phyloP scores from a whole-genome alignment of 2,797 vertebrate species.

The Arnoldichthys spilopterus region DNA sequence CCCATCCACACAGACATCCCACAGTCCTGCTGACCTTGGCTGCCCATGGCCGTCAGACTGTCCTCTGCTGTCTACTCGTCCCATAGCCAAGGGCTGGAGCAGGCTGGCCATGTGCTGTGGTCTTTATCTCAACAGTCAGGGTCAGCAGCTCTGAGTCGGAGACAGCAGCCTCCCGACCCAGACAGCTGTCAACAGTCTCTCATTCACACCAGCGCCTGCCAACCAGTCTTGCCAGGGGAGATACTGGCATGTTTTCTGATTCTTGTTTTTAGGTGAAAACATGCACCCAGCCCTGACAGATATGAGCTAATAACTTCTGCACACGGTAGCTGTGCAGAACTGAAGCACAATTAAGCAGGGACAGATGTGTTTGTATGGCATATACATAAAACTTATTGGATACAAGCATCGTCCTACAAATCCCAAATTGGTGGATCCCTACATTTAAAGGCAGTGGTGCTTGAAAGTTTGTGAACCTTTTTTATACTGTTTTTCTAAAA shows the following conservation, averaged over 20 bases:
- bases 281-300: background rate
- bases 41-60: background rate
- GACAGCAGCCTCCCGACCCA: conserved; percentile 22
- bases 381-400: too few species aligned
- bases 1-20: conserved; percentile 25
- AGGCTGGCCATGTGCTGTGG: background rate
- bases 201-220: conserved; percentile 1
- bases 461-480: too few species aligned
- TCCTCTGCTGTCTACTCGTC: conserved; percentile 11
- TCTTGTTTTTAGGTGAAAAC: background rate
- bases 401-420: too few species aligned
- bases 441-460: too few species aligned
- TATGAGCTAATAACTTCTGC: conserved; percentile 11
- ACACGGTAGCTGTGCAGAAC: background rate
- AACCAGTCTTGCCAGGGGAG: background rate
- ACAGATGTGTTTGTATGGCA: background rate
- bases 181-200: conserved; percentile 35
- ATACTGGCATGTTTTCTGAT: background rate
- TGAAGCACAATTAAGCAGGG: background rate
- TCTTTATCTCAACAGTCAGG: background rate
- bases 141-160: background rate
- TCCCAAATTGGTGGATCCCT: too few species aligned
- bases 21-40: conserved; percentile 32
- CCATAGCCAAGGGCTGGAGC: background rate
- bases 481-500: too few species aligned